Percentiles rank a stretch among this genome's conserved stretches.
Conservation (phyloP, 2,797 vertebrate genomes). For the Hoplostethus atlanticus region DNA sequence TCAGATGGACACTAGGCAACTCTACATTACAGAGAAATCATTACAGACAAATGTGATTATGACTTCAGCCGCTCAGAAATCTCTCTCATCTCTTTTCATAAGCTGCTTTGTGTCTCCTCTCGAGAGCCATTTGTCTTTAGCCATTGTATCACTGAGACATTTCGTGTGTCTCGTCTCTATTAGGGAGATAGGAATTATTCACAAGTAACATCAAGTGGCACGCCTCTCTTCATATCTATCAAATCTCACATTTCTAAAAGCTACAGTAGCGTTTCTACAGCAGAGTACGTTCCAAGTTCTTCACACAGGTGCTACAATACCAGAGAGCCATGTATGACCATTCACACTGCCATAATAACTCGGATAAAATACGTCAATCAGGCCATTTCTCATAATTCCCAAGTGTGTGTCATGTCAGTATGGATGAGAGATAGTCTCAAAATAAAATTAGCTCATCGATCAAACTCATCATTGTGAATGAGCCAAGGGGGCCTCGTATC, state of each 20-base stretch:
- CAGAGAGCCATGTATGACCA: constrained; percentile 59
- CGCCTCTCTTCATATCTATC: constrained; percentile 53
- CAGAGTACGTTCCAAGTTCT: constrained; percentile 65
- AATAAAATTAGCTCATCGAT: constrained; percentile 55
- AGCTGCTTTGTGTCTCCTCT: too few relatives aligned
- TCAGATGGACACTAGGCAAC: constrained; percentile 1
- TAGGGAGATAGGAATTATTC: constrained; percentile 51
- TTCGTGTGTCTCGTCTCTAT: constrained; percentile 36
- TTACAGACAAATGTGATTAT: constrained; percentile 11
- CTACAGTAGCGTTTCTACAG: constrained; percentile 77
- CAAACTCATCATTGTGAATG: constrained; percentile 41
- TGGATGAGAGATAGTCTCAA: constrained; percentile 40
- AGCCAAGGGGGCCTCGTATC: not conserved
- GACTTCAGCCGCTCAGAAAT: constrained; percentile 30
- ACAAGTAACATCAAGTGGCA: constrained; percentile 44
- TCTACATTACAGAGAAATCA: constrained; percentile 18
- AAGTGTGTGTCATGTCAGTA: constrained; percentile 45
- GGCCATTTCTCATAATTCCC: constrained; percentile 48
- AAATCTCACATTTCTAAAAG: constrained; percentile 74
- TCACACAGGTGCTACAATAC: constrained; percentile 67
- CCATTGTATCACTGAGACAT: constrained; percentile 28
- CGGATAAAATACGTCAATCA: constrained; percentile 47
- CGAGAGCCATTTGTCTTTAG: not conserved
- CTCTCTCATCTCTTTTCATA: constrained; percentile 2
- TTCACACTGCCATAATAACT: constrained; percentile 50